These are phyloP conservation scores for Anthopleura xanthogrammica DNA, from an alignment of 92 coral and sea anemone genomes.

Conservation along the genomic window DNA sequence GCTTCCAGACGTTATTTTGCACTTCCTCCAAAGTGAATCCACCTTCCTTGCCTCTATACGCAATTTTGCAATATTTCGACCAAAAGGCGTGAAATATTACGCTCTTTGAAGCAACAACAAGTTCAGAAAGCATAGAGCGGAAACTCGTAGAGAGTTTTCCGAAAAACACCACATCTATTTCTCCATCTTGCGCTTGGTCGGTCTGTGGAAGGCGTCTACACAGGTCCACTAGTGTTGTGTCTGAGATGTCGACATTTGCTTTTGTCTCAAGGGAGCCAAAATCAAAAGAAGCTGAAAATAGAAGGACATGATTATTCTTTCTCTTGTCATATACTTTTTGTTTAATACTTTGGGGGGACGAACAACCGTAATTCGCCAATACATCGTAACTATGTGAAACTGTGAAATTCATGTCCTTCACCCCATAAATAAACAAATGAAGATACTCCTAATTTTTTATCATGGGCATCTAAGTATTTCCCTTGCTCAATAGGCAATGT, in stretches of 20 bases:
- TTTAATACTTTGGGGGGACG: too few relatives aligned
- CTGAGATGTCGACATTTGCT: slow-evolving; percentile 20
- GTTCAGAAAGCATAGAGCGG: slow-evolving; percentile 31
- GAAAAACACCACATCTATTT: slow-evolving; percentile 33
- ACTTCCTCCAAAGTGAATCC: slow-evolving; percentile 48
- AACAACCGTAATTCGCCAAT: too few relatives aligned
- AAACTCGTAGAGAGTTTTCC: slow-evolving; percentile 24
- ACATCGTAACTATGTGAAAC: too few relatives aligned
- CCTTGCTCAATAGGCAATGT: too few relatives aligned
- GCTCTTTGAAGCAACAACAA: slow-evolving; percentile 39
- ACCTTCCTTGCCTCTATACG: slow-evolving; percentile 33
- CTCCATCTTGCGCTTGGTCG: slow-evolving; percentile 14
- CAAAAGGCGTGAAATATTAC: slow-evolving; percentile 53
- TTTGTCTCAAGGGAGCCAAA: slow-evolving; percentile 9
- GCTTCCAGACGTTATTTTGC: slow-evolving; percentile 46
- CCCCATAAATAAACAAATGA: too few relatives aligned
- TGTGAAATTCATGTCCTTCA: too few relatives aligned
- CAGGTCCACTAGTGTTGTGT: slow-evolving; percentile 24
- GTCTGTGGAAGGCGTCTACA: slow-evolving; percentile 33
- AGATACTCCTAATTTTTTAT: too few relatives aligned
- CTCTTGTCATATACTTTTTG: not conserved
- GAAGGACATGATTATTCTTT: not conserved
- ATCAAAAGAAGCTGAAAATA: slow-evolving; percentile 29
- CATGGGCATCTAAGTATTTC: too few relatives aligned
- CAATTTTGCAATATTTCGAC: slow-evolving; percentile 45